Evolutionary conservation across 2,888 invertebrate species (phyloP), one percentile per base, ranked within the genome.

Genomic region (Melanostoma scalare): DNA sequence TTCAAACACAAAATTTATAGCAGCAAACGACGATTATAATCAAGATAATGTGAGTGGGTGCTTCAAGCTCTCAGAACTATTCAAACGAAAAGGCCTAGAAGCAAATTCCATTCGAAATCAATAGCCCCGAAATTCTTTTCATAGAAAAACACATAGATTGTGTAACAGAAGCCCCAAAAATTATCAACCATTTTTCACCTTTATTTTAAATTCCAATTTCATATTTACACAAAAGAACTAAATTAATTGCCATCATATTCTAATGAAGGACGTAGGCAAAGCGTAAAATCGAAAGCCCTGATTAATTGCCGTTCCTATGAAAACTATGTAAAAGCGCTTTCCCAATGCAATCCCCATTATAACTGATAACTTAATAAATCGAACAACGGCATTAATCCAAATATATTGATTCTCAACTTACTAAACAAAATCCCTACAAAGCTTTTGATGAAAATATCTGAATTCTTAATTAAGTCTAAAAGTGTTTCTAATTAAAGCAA

Each of bases 361-460:
- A 30, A 63, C 20, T 3, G 9, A 61, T 9, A 61, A 46, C 60
- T 61, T 35, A 20, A 46, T 61, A 20, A 63, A 38, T 31, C 50
- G 38, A 63, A 63, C 48, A 63, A 63, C 35, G 31, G n/a, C 48
- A n/a, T n/a, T 38, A 50, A 63, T 63, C 50, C 50, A 50, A 50
- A 63, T 48, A 50, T 63, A 63, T 63, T 38, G 63, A 31, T 40
- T 6, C 10, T 40, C 38, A 31, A 1, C 31, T 20, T 20, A 33
- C 42, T 44, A 33, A 60, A 33, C 38, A 44, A 31, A 9, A 42
- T 31, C 4, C 36, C 8, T 55, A 36, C 2, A 5, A n/a, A 61
- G 33, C 31, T 31, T 31, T 50, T 38, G n/a, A 63, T 50, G n/a
- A 48, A 48, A 6, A 4, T 50, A 30, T 48, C 30, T 9, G 55